Evolutionary conservation across 2,888 invertebrate species (phyloP).

Genomic region (Zygaena filipendulae): DNA sequence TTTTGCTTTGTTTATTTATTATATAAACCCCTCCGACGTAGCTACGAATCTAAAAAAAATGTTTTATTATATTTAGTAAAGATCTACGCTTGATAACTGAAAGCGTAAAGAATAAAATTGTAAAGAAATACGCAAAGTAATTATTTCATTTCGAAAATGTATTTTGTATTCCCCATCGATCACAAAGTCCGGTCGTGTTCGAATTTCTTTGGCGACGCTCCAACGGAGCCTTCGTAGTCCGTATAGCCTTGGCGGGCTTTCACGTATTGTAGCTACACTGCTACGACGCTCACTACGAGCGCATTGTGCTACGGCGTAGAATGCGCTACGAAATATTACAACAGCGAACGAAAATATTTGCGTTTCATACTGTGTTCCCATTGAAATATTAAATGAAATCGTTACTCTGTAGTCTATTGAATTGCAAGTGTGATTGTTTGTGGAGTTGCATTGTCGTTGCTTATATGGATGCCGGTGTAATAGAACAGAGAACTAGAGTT

Average conservation of each 20-base stretch:
- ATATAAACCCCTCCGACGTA: too few species aligned
- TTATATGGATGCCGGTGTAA: too few species aligned
- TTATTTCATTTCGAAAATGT: slow-evolving; percentile 11
- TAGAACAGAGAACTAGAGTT: too few species aligned
- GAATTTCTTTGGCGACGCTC: slow-evolving; percentile 18
- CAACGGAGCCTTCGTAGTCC: slow-evolving; percentile 15
- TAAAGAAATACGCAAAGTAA: too few species aligned
- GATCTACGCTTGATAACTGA: too few species aligned
- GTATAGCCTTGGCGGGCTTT: slow-evolving; percentile 13
- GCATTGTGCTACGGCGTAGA: slow-evolving; percentile 22
- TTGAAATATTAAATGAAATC: not conserved
- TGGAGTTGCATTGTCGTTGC: too few species aligned
- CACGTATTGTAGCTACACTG: slow-evolving; percentile 19
- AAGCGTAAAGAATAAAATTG: too few species aligned
- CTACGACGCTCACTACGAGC: slow-evolving; percentile 9
- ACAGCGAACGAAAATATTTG: not conserved
- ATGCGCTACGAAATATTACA: slow-evolving; percentile 16
- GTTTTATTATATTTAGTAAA: too few species aligned
- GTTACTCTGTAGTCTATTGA: not conserved
- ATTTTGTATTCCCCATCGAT: slow-evolving; percentile 15
- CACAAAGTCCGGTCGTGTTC: slow-evolving; percentile 10
- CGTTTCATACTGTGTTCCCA: not conserved
- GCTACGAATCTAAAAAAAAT: too few species aligned
- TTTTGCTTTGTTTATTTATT: too few species aligned
- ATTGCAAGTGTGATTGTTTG: too few species aligned